Percentiles rank a stretch among this genome's conserved stretches.
phyloP scores from a whole-genome alignment of 1,140 invertebrate genomes.

The Lepeophtheirus salmonis region DNA sequence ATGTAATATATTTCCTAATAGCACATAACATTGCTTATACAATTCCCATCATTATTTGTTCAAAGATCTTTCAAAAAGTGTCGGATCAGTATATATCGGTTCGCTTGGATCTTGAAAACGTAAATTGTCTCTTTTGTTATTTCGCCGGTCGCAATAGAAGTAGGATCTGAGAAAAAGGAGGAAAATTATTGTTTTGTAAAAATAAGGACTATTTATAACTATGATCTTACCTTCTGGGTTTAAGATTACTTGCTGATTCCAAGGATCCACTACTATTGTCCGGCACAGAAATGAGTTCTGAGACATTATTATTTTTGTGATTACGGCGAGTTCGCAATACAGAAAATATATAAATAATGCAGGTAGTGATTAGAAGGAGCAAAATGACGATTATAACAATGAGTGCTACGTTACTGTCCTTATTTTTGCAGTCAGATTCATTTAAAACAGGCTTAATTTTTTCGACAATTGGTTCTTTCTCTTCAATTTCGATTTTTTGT shows the following conservation, averaged over 20 bases:
- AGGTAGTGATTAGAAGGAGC: neutral
- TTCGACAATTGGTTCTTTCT: no score
- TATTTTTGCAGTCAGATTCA: no score
- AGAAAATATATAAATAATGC: constrained; percentile 16
- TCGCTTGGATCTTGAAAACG: constrained; percentile 63
- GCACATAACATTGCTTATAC: no score
- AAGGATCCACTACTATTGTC: constrained; percentile 18
- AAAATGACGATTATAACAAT: neutral
- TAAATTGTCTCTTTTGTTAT: constrained; percentile 15
- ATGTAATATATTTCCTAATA: no score
- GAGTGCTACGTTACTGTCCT: neutral
- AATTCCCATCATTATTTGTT: no score
- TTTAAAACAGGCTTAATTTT: no score
- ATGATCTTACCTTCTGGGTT: no score
- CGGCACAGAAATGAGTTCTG: constrained; percentile 1
- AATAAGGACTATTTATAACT: constrained; percentile 19
- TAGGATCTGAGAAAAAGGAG: constrained; percentile 22
- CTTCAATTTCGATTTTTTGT: constrained; percentile 16
- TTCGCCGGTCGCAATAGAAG: constrained; percentile 17
- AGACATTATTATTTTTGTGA: neutral
- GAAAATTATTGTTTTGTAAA: constrained; percentile 24
- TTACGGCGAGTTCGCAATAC: constrained; percentile 19
- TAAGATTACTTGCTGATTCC: no score
- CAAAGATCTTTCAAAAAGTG: constrained; percentile 56
- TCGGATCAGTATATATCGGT: constrained; percentile 77